A percentile compares a stretch with the other conserved stretches of the same genome.
phyloP scores from a whole-genome alignment of 2,113 vertebrate species.

The Actinemys pallida region DNA sequence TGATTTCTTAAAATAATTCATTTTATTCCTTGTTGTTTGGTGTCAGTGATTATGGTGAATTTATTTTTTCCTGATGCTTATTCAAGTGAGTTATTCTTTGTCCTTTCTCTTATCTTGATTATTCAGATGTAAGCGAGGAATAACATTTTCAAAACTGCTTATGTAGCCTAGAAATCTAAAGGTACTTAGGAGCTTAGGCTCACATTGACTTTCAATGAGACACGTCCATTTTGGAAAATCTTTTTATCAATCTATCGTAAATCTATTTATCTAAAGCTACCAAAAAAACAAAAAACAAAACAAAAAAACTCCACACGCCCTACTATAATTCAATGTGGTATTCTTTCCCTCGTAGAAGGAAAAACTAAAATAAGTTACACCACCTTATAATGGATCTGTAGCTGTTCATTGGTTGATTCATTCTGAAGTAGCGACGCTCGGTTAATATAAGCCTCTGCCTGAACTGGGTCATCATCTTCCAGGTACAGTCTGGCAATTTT shows the following conservation, averaged over 20 bases:
- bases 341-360: background rate
- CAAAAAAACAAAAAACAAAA: background rate
- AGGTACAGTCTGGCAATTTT: constrained; percentile 97
- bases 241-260: background rate
- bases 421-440: constrained; percentile 97
- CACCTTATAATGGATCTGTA: constrained; percentile 99
- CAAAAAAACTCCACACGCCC: too few relatives aligned
- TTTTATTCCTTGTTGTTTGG: background rate
- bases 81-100: background rate
- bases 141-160: background rate
- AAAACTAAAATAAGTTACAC: constrained; percentile 31
- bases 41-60: background rate
- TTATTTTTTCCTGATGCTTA: background rate
- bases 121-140: background rate
- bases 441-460: constrained; percentile 98
- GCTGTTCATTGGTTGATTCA: constrained; percentile 97
- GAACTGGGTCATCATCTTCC: constrained; percentile 97
- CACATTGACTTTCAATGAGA: background rate
- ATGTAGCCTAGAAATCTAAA: background rate
- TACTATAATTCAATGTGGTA: background rate
- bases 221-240: background rate
- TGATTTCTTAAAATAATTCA: background rate
- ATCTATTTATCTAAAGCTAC: background rate
- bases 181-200: background rate
- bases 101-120: background rate